Evolutionary conservation across 2,888 invertebrate genomes (phyloP).

Genomic region (Oligia strigilis): DNA sequence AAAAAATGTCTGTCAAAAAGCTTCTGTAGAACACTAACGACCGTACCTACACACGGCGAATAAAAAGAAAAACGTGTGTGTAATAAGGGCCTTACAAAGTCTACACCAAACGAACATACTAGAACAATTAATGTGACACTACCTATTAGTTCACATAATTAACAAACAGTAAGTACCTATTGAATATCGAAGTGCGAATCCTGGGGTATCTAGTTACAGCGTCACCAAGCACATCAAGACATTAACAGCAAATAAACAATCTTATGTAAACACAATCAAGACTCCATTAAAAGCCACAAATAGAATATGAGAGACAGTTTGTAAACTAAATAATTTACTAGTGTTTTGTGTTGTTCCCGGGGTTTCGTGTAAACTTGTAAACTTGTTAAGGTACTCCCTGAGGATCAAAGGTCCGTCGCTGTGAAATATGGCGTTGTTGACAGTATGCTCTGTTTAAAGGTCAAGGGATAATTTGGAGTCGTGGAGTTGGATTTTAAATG

Average conservation of each 20-base stretch:
- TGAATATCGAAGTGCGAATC: neutral
- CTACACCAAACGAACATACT: too few species aligned
- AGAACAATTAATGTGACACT: too few species aligned
- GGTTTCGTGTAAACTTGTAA: conserved; percentile 39
- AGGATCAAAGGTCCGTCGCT: conserved; percentile 53
- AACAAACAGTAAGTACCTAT: neutral
- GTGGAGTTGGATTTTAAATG: neutral
- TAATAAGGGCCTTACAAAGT: too few species aligned
- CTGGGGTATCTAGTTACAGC: neutral
- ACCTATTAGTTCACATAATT: too few species aligned
- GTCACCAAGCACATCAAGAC: conserved; percentile 4
- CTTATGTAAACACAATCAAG: conserved; percentile 51
- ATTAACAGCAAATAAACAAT: conserved; percentile 54
- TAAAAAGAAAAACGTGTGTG: too few species aligned
- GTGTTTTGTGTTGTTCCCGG: conserved; percentile 60
- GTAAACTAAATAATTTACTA: conserved; percentile 70
- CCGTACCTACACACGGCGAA: too few species aligned
- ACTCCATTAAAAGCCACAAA: conserved; percentile 59
- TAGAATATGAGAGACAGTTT: conserved; percentile 64
- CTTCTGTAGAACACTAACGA: too few species aligned
- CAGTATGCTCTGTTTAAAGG: conserved; percentile 67
- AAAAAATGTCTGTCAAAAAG: too few species aligned
- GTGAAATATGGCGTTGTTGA: conserved; percentile 71
- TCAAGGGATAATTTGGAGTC: conserved; percentile 27
- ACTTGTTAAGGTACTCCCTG: conserved; percentile 60